Percentiles rank a stretch among this genome's conserved stretches.
Evolutionary conservation across 2,888 invertebrate species (phyloP).

Genomic region (Prostheceraeus crozeri): DNA sequence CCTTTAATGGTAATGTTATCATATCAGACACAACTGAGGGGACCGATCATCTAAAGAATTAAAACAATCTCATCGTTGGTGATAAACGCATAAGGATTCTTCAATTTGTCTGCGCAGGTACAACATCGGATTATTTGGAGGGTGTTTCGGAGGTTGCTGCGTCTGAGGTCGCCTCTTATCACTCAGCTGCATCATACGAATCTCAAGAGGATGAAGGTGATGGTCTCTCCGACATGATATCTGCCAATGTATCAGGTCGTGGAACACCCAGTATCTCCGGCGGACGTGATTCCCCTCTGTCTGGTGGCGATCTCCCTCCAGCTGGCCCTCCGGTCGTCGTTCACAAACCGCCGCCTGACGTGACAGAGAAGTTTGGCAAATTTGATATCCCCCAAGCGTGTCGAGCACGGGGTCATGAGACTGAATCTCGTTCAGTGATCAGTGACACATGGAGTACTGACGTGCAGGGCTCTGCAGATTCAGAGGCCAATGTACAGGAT

Average conservation of each 20-base stretch:
- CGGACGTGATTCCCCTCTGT: conserved; percentile 27
- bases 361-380: conserved; percentile 34
- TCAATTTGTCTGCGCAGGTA: neutral
- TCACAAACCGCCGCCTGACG: conserved; percentile 1
- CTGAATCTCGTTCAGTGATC: conserved; percentile 90
- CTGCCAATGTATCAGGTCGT: conserved; percentile 31
- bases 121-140: conserved; percentile 4
- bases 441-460: conserved; percentile 99
- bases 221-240: conserved; percentile 11
- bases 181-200: conserved; percentile 33
- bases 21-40: too few species aligned
- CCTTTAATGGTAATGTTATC: too few species aligned
- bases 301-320: conserved; percentile 28
- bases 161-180: conserved; percentile 30
- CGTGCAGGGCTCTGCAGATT: conserved; percentile 89
- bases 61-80: too few species aligned
- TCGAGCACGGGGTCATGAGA: too few species aligned
- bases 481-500: conserved; percentile 77
- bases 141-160: neutral
- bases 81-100: too few species aligned
- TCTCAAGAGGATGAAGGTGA: conserved; percentile 28
- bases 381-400: conserved; percentile 26
- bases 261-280: conserved; percentile 32
- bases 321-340: neutral
- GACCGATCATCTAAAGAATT: too few species aligned